Evolutionary conservation across 2,888 invertebrate genomes (phyloP).

Genomic region (Anthophora plumipes): DNA sequence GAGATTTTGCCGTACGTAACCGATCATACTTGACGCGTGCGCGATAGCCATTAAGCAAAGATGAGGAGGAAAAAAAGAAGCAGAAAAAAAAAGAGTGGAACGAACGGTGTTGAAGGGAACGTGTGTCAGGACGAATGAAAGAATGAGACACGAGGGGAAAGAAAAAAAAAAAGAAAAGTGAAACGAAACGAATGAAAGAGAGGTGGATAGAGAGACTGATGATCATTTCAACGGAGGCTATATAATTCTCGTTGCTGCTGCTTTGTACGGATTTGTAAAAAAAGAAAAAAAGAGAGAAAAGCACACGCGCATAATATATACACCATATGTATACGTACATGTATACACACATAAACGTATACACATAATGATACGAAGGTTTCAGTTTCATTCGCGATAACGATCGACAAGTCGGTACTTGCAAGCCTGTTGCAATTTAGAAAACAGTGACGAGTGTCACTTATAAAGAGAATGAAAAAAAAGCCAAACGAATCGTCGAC

Average conservation of each 20-base stretch:
- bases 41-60: background rate
- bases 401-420: constrained; percentile 5
- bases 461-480: constrained; percentile 15
- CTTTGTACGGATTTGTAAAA: background rate
- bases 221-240: constrained; percentile 14
- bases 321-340: background rate
- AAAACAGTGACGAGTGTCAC: constrained; percentile 11
- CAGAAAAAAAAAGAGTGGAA: background rate
- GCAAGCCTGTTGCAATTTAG: background rate
- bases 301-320: background rate
- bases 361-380: constrained; percentile 6
- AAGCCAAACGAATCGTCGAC: constrained; percentile 4
- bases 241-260: constrained; percentile 14
- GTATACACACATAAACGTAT: background rate
- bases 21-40: constrained; percentile 23
- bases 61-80: background rate
- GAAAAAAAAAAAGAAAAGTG: background rate
- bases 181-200: too few relatives aligned
- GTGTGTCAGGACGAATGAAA: background rate
- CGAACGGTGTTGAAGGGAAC: background rate
- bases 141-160: background rate
- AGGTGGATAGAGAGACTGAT: constrained; percentile 19
- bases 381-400: constrained; percentile 42
- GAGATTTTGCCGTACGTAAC: constrained; percentile 26
- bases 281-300: too few relatives aligned